Evolutionary conservation across 2,113 vertebrate genomes (phyloP).

Genomic region (Narcine bancroftii): DNA sequence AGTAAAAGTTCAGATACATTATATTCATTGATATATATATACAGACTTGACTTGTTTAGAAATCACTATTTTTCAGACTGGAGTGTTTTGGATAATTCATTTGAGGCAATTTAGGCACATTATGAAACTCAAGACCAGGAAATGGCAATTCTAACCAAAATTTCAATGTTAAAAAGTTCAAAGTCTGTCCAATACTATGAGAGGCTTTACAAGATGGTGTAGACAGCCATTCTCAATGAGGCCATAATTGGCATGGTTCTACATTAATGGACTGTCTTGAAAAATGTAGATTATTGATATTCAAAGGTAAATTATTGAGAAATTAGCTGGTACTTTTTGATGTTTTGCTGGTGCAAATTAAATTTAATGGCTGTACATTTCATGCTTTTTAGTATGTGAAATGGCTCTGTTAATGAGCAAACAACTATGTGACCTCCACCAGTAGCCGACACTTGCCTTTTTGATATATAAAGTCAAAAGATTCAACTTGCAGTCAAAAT

Average conservation of each 20-base stretch:
- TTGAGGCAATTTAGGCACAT: background rate
- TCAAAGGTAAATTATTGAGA: constrained; percentile 9
- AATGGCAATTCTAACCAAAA: background rate
- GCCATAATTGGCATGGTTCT: background rate
- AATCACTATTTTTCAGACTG: background rate
- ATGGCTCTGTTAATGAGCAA: constrained; percentile 19
- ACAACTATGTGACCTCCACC: background rate
- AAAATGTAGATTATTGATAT: constrained; percentile 15
- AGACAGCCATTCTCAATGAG: background rate
- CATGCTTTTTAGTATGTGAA: background rate
- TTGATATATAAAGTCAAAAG: background rate
- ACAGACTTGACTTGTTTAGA: background rate
- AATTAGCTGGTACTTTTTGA: background rate
- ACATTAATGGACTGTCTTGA: background rate
- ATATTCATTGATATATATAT: background rate
- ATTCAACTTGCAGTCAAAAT: background rate
- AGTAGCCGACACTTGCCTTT: background rate
- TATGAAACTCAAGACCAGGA: background rate
- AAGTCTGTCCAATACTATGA: background rate
- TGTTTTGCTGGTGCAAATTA: constrained; percentile 5
- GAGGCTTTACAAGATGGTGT: background rate
- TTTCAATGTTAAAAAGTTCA: background rate
- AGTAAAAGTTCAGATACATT: background rate
- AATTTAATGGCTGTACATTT: background rate
- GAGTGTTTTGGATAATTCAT: background rate